A percentile compares a stretch with the other conserved stretches of the same genome.
Evolutionary conservation across 1,140 invertebrate species (phyloP).

Genomic region (Macrobrachium rosenbergii): DNA sequence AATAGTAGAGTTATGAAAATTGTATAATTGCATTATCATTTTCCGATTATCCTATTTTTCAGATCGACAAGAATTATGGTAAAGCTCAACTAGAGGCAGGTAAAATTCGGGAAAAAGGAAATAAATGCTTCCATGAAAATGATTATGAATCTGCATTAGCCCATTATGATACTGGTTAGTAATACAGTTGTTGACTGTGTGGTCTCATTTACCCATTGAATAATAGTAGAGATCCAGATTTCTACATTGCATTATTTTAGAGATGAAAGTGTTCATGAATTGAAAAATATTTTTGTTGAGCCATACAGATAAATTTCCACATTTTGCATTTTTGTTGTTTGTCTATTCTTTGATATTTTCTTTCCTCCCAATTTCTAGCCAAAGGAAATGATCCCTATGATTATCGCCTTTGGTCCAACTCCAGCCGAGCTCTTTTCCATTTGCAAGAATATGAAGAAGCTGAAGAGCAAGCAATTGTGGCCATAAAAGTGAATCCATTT

Average conservation of each 20-base stretch:
- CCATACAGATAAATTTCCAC: background rate
- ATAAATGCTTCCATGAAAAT: slow-evolving; percentile 30
- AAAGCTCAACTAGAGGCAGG: slow-evolving; percentile 3
- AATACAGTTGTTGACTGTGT: no score
- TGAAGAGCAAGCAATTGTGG: slow-evolving; percentile 29
- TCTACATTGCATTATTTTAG: no score
- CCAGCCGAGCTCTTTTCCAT: slow-evolving; percentile 40
- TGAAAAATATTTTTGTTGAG: background rate
- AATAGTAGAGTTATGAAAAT: background rate
- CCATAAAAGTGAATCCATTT: slow-evolving; percentile 51
- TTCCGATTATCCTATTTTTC: background rate
- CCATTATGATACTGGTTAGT: slow-evolving; percentile 41
- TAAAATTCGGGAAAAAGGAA: slow-evolving; percentile 15
- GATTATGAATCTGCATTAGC: slow-evolving; percentile 17
- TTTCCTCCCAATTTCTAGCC: background rate
- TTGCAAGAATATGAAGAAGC: slow-evolving; percentile 21
- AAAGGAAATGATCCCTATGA: slow-evolving; percentile 43
- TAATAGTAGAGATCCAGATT: no score
- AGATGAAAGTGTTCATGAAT: no score
- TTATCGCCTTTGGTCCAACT: slow-evolving; percentile 47
- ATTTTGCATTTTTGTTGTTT: background rate
- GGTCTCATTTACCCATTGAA: no score
- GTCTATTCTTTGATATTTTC: background rate
- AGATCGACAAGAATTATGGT: background rate
- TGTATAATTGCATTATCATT: background rate